These are phyloP conservation scores for Scaeva pyrastri DNA, from an alignment of 2,888 invertebrate genomes.

Conservation along the genomic window DNA sequence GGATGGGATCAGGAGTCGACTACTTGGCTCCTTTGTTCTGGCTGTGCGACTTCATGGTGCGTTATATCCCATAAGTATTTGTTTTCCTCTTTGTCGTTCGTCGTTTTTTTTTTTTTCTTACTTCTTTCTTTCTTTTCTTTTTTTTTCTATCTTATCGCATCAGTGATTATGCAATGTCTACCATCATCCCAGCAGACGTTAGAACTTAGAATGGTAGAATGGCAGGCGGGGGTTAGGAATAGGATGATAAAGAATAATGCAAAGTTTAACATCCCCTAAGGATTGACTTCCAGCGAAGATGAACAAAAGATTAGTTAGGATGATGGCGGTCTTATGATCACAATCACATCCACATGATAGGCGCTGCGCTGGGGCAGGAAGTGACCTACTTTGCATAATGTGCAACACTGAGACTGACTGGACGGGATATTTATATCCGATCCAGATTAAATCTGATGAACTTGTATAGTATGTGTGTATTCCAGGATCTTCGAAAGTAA, in stretches of 20 bases:
- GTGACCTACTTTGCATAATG: conserved; percentile 60
- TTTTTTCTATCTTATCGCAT: conserved; percentile 58
- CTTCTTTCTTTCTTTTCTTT: background rate
- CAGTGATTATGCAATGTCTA: conserved; percentile 72
- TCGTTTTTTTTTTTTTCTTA: background rate
- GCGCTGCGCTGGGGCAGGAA: background rate
- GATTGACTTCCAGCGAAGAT: conserved; percentile 31
- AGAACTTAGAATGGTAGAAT: too few relatives aligned
- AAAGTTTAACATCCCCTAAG: conserved; percentile 51
- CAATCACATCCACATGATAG: too few relatives aligned
- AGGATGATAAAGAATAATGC: conserved; percentile 47
- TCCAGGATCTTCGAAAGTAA: too few relatives aligned
- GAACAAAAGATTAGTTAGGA: conserved; percentile 47
- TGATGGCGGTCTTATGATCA: conserved; percentile 48
- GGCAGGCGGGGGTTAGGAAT: conserved; percentile 42
- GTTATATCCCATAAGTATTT: conserved; percentile 60
- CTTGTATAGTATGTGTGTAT: too few relatives aligned
- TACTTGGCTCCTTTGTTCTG: conserved; percentile 48
- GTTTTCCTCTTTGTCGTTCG: conserved; percentile 33
- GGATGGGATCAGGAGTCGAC: conserved; percentile 68
- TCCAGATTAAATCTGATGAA: background rate
- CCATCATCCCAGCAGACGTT: conserved; percentile 1
- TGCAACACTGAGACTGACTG: background rate
- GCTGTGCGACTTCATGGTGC: conserved; percentile 53
- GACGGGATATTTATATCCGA: background rate